These are phyloP conservation scores for Elaphurus davidianus DNA, from an alignment of 2,113 vertebrate genomes.

Conservation along the genomic window DNA sequence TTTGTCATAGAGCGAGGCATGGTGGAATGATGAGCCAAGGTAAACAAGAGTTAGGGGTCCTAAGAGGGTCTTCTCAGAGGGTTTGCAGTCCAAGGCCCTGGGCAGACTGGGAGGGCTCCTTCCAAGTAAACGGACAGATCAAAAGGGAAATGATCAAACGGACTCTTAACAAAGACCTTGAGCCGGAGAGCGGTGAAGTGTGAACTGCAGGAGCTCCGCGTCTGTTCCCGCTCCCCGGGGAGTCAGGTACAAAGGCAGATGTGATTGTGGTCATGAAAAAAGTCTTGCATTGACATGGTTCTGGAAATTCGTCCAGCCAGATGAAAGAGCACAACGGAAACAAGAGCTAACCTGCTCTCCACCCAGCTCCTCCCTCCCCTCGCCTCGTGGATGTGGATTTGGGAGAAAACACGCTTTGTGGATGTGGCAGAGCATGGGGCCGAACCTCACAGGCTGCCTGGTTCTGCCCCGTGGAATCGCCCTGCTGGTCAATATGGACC, in stretches of 20 bases:
- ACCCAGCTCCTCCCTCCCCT: background rate
- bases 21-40: background rate
- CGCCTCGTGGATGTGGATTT: background rate
- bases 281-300: slow-evolving; percentile 41
- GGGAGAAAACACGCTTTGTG: background rate
- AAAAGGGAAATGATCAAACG: slow-evolving; percentile 67
- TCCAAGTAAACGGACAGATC: slow-evolving; percentile 29
- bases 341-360: slow-evolving; percentile 18
- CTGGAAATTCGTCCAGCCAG: background rate
- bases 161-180: slow-evolving; percentile 53
- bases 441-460: background rate
- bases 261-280: slow-evolving; percentile 57
- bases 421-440: background rate
- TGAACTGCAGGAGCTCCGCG: slow-evolving; percentile 39
- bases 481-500: background rate
- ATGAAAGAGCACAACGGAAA: slow-evolving; percentile 50
- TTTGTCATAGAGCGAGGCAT: background rate
- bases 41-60: background rate
- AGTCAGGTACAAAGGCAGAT: slow-evolving; percentile 61
- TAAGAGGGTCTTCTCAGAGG: background rate
- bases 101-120: background rate
- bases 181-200: background rate
- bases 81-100: background rate
- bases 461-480: background rate
- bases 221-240: slow-evolving; percentile 25